phyloP scores from a whole-genome alignment of 2,797 vertebrate genomes.

The Manis pentadactyla region DNA sequence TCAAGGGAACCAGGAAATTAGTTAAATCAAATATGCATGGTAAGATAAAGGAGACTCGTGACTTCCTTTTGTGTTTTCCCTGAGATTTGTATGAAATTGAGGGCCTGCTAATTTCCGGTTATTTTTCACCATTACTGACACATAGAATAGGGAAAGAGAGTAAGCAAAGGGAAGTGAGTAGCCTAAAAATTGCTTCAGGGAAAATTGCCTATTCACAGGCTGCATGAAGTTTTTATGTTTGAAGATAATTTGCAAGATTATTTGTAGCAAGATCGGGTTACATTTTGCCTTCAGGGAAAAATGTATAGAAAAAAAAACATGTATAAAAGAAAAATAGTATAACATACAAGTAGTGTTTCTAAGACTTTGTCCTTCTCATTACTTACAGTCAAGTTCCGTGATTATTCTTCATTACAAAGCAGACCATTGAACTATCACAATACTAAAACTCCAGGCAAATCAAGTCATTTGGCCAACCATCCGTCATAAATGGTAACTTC shows the following conservation, averaged over 20 bases:
- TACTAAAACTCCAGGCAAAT: neutral
- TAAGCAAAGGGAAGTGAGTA: neutral
- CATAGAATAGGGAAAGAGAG: neutral
- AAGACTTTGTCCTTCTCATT: neutral
- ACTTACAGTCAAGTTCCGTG: neutral
- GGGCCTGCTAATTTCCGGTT: neutral
- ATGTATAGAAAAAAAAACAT: neutral
- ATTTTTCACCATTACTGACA: neutral
- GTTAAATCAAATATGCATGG: neutral
- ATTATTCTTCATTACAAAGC: neutral
- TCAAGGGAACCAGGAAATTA: neutral
- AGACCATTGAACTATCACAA: neutral
- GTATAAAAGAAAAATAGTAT: neutral
- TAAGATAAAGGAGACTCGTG: neutral
- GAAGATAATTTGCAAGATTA: neutral
- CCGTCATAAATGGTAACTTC: neutral
- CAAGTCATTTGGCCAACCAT: neutral
- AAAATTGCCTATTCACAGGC: neutral
- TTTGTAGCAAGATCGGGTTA: neutral
- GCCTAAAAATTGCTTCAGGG: neutral
- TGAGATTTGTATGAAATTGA: neutral
- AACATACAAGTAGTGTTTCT: neutral
- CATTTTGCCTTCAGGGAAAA: neutral
- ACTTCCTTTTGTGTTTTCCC: neutral
- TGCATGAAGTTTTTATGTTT: neutral